phyloP scores from a whole-genome alignment of 30 jellyfish, hydroid and myxozoan genomes.

The Pelagia noctiluca region DNA sequence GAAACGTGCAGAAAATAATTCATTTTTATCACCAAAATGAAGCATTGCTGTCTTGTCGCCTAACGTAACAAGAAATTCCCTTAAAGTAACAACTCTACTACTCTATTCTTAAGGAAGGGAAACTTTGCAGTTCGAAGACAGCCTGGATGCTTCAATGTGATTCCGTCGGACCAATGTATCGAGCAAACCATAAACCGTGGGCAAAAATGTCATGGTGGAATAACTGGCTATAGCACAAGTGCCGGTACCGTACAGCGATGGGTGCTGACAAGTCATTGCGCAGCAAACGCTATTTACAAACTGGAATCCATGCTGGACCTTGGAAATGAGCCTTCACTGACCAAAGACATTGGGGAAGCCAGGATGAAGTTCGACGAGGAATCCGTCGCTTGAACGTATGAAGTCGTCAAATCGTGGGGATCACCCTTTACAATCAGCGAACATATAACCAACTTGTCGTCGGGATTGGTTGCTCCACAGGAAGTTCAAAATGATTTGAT shows the following conservation, averaged over 20 bases:
- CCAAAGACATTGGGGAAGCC: constrained; percentile 46
- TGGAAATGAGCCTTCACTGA: constrained; percentile 1
- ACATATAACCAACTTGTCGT: neutral
- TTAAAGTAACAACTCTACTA: neutral
- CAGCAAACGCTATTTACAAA: constrained; percentile 25
- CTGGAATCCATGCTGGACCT: constrained; percentile 38
- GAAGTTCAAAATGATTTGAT: constrained; percentile 45
- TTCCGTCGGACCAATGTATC: constrained; percentile 51
- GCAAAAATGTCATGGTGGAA: constrained; percentile 66
- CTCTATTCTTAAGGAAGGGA: neutral
- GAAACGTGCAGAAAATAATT: too few relatives aligned
- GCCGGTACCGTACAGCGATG: constrained; percentile 72
- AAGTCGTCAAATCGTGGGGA: constrained; percentile 34
- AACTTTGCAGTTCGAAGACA: constrained; percentile 11
- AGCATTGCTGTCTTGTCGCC: too few relatives aligned
- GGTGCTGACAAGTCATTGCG: constrained; percentile 71
- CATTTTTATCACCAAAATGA: too few relatives aligned
- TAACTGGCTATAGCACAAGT: constrained; percentile 53
- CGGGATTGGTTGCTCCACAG: constrained; percentile 59
- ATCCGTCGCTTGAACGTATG: constrained; percentile 31
- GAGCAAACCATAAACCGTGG: constrained; percentile 62
- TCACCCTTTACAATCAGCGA: constrained; percentile 46
- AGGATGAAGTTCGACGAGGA: constrained; percentile 43
- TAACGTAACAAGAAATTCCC: neutral
- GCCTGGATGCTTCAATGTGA: constrained; percentile 11